Base-by-base conservation (phyloP, 2,888 invertebrate species). In the Suillia variegata region DNA sequence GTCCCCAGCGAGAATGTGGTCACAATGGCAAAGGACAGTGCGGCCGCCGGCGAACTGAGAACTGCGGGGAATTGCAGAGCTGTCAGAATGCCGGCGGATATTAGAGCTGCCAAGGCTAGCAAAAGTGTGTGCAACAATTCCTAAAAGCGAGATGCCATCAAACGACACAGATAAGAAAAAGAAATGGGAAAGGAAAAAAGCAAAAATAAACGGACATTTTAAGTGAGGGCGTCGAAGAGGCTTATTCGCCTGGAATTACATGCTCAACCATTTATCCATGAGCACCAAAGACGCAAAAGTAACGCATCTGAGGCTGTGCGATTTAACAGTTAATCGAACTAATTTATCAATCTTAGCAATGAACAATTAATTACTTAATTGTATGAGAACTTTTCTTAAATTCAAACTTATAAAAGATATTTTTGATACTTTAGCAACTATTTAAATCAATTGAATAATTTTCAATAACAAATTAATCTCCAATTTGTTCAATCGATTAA, bases 51-150 rank as follows among this genome's bases (percentile, higher is more conserved):
- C 50, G 82, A 82, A 63, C 73, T 81, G 47, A 82, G 69, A 33
- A 82, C 80, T 6, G 80, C 80, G 38, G 82, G 82, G 65, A 82
- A 81, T 71, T 82, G 82, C 47, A 82, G 67, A 2, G 79, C 82
- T 38, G 79, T 78, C 22, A 82, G 71, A 58, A 82, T 78, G 57
- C 79, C 70, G 42, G 79, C 80, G 52, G 81, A 80, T 66, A 81
- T 76, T 58, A 78, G 55, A 15, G 74, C 74, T 1, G 81, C 81
- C 59, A 77, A 55, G 6, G 66, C 70, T 59, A 82, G 63, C 53
- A 82, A 65, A 54, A 77, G 64, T 20, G 76, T 76, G 60, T 79
- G 74, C 55, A 76, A 22, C 64, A 76, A 64, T 63, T 69, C 68
- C 80, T 80, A 56, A n/a, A n/a, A n/a, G n/a, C n/a, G n/a, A n/a